Percentiles rank a stretch among this genome's conserved stretches.
These are phyloP conservation scores for Lethocerus indicus DNA, from an alignment of 1,140 invertebrate species.

Conservation along the genomic window DNA sequence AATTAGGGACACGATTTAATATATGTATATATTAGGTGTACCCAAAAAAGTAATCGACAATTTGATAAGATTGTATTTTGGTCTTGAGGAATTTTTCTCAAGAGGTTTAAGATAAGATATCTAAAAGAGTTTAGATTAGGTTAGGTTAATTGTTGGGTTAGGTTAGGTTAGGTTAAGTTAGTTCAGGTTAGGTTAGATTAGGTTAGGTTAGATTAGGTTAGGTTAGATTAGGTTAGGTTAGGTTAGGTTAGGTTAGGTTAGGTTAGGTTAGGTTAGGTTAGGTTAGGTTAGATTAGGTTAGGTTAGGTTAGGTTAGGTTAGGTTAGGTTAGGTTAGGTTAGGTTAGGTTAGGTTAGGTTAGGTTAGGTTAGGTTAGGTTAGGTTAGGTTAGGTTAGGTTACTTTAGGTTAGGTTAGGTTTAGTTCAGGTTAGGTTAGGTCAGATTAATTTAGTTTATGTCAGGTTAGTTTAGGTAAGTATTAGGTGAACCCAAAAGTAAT, in stretches of 20 bases:
- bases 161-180: background rate
- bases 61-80: too few species aligned
- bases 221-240: background rate
- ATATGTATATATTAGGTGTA: too few species aligned
- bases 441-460: conserved; percentile 14
- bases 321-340: conserved; percentile 9
- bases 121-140: background rate
- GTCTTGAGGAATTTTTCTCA: too few species aligned
- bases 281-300: conserved; percentile 4
- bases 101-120: too few species aligned
- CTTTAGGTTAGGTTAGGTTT: conserved; percentile 14
- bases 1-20: too few species aligned
- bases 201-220: background rate
- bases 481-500: too few species aligned
- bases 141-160: background rate
- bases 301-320: background rate
- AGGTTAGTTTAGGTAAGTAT: conserved; percentile 14
- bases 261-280: background rate
- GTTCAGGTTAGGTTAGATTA: background rate
- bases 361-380: conserved; percentile 15
- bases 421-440: conserved; percentile 16
- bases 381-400: conserved; percentile 15
- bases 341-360: conserved; percentile 16
- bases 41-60: too few species aligned
- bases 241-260: conserved; percentile 5